Conservation (phyloP, 2,888 invertebrate species). For the Folsomia candida region DNA sequence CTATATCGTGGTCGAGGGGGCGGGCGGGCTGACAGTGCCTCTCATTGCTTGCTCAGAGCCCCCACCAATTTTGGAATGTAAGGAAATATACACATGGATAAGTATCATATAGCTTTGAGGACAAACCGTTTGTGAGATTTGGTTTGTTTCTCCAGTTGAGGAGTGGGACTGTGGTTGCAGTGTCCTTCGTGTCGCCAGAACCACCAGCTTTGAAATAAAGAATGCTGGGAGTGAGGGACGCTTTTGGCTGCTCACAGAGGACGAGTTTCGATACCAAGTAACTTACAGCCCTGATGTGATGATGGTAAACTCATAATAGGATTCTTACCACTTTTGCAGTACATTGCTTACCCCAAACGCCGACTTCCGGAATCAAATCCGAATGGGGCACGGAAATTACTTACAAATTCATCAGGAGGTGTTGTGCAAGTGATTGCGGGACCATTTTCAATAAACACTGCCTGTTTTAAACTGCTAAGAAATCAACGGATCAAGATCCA, state of each 20-base stretch:
- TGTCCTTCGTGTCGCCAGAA: constrained; percentile 19
- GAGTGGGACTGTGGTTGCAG: constrained; percentile 45
- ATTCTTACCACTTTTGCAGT: neutral
- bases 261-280: constrained; percentile 41
- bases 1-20: constrained; percentile 31
- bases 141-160: constrained; percentile 24
- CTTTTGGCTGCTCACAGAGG: constrained; percentile 45
- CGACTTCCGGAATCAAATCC: neutral
- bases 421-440: too few species aligned
- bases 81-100: too few species aligned
- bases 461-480: constrained; percentile 33
- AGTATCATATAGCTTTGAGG: neutral
- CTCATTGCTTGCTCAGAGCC: constrained; percentile 18
- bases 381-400: neutral
- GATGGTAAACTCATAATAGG: neutral
- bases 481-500: constrained; percentile 35
- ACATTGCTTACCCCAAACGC: neutral
- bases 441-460: constrained; percentile 34
- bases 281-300: too few species aligned
- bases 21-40: constrained; percentile 41
- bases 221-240: constrained; percentile 38
- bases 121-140: neutral
- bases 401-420: too few species aligned
- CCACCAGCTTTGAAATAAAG: constrained; percentile 30
- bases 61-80: constrained; percentile 34